Base-by-base conservation (phyloP, 2,113 vertebrate species). In the Tautogolabrus adspersus region DNA sequence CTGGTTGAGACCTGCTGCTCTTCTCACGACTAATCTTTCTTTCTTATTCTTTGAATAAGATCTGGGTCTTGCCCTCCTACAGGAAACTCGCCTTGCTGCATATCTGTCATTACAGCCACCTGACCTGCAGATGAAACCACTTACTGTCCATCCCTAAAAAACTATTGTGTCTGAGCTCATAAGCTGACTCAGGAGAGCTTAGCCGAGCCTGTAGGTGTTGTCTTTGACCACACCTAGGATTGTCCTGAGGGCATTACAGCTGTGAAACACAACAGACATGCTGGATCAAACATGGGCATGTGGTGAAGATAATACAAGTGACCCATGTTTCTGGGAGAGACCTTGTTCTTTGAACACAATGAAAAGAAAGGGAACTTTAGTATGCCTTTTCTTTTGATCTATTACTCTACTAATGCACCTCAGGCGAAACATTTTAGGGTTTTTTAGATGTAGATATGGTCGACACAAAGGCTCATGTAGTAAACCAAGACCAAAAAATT, bases 11-110 rank as follows among this genome's bases (percentile, higher is more conserved):
- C 26, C 11, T 10, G 10, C 57, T 46, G 8, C 46, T 47, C 34
- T 42, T 4, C 10, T n/a, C 3, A 21, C 26, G 1, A 40, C 10
- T 26, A 5, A 30, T 40, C 4, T 16, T n/a, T n/a, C n/a, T n/a
- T n/a, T n/a, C n/a, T n/a, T n/a, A n/a, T 18, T 30, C 22, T 22
- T 7, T 44, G 67, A 62, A 44, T 55, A 11, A 22, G 15, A 30
- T 30, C 38, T 8, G 1, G 11, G 61, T 26, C 40, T 42, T 66
- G 15, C 37, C 23, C 4, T 30, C 44, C 3, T 4, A 1, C 10
- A 66, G 58, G 74, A 87, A 84, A 69, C 67, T 65, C 11, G 61
- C 62, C 66, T 56, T 37, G 56, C 73, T 26, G 15, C 56, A 60
- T 63, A 18, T 19, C 44, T 18, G 60, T 55, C 23, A 68, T 72